phyloP scores from a whole-genome alignment of 2,113 vertebrate species.

The Ivindomyrus marchei region DNA sequence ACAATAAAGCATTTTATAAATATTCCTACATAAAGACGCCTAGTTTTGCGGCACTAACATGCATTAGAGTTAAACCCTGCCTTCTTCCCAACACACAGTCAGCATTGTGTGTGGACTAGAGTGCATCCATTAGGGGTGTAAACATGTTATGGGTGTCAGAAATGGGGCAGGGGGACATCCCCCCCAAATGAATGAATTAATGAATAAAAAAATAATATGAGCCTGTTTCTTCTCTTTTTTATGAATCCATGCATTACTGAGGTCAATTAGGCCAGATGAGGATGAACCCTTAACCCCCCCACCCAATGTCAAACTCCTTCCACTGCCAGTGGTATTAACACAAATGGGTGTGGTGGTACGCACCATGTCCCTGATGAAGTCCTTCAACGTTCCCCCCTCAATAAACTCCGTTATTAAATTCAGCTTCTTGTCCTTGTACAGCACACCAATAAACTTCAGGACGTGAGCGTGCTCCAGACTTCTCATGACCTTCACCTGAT shows the following conservation, averaged over 20 bases:
- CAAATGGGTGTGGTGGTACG: conserved; percentile 39
- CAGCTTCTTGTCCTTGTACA: conserved; percentile 94
- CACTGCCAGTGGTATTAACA: background rate
- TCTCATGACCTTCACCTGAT: conserved; percentile 95
- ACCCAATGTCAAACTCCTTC: background rate
- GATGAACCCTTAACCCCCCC: background rate
- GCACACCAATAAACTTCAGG: conserved; percentile 88
- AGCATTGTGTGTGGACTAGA: background rate
- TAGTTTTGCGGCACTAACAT: background rate
- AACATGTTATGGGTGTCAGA: conserved; percentile 18
- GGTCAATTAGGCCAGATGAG: background rate
- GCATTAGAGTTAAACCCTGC: background rate
- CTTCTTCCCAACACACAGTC: background rate
- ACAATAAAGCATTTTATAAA: background rate
- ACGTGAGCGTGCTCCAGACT: conserved; percentile 88
- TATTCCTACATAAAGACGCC: background rate
- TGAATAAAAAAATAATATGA: background rate
- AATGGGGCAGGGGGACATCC: too few species aligned
- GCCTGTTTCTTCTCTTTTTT: background rate
- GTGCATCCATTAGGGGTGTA: background rate
- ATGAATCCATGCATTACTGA: background rate
- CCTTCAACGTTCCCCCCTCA: conserved; percentile 90
- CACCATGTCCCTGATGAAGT: conserved; percentile 83
- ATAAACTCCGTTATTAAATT: conserved; percentile 94
- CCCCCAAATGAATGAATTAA: background rate